A percentile compares a stretch with the other conserved stretches of the same genome.
Conservation (phyloP, 2,113 vertebrate species). For the Microcebus tavaratra region DNA sequence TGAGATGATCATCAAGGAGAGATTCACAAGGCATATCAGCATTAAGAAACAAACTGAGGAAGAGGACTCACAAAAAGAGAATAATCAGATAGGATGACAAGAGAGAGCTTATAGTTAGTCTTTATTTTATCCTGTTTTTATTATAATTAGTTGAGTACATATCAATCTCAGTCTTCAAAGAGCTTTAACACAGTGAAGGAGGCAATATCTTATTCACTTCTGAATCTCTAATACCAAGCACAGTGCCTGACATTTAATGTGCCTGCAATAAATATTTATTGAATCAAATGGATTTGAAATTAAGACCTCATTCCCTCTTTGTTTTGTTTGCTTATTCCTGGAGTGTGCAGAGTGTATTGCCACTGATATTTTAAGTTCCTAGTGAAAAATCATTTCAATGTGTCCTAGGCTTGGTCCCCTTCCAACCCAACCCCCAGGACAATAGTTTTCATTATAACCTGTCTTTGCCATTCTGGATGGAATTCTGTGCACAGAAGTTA, state of each 20-base stretch:
- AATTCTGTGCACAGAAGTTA: constrained; percentile 78
- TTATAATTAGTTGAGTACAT: constrained; percentile 38
- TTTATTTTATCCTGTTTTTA: constrained; percentile 44
- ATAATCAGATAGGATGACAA: not conserved
- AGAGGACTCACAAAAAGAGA: not conserved
- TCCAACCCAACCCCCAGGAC: constrained; percentile 70
- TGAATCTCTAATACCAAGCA: constrained; percentile 45
- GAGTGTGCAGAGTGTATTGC: constrained; percentile 55
- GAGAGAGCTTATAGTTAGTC: not conserved
- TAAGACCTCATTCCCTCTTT: constrained; percentile 43
- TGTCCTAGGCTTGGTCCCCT: constrained; percentile 68
- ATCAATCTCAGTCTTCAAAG: not conserved
- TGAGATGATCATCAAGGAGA: constrained; percentile 19
- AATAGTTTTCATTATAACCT: constrained; percentile 78
- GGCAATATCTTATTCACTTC: constrained; percentile 28
- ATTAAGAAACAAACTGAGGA: not conserved
- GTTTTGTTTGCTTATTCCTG: constrained; percentile 71
- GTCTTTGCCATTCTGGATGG: constrained; percentile 76
- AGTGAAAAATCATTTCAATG: constrained; percentile 76
- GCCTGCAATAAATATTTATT: constrained; percentile 59
- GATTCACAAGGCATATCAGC: not conserved
- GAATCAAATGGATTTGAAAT: constrained; percentile 67
- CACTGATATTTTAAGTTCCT: constrained; percentile 73
- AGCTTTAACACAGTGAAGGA: not conserved
- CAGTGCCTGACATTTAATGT: constrained; percentile 55